Base-by-base conservation (phyloP, 2,888 invertebrate species). In the Catocala nupta region DNA sequence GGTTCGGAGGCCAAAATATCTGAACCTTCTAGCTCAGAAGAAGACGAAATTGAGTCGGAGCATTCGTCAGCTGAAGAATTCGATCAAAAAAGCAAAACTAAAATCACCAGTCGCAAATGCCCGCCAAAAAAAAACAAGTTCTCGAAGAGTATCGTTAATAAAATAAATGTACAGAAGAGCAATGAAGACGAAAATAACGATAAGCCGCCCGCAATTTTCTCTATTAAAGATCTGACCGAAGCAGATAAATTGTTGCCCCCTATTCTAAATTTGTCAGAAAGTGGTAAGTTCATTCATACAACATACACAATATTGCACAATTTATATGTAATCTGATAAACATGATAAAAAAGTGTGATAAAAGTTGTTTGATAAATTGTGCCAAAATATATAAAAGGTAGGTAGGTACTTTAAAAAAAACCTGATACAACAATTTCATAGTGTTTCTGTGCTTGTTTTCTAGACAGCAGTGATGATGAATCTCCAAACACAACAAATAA, bases 391-490 rank as follows among this genome's bases (percentile, higher is more conserved):
- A 25, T 25, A 25, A 25, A 25, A 25, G 16, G 2, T 1, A 16
- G 25, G 25, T 25, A 25, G 1, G 1, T 25, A 25, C n/a, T n/a
- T n/a, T n/a, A 25, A 25, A 16, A 16, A 25, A 25, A 3, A 25
- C 25, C 4, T 25, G 25, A 25, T 3, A 25, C 25, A 25, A 25
- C 4, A 25, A 25, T 25, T 25, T 25, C 25, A 25, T 25, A 25
- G 25, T 3, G 25, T 34, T 34, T 50, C n/a, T 34, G 7, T 9
- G 34, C 25, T 50, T 59, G 5, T 34, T 80, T 87, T 49, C 5
- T 81, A 94, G 94, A 94, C 63, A 93, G 92, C 74, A 93, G 93
- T 75, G 93, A 93, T 76, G 93, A 93, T 85, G 94, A 93, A 70
- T 72, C 73, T 53, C 75, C 83, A 55, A 84, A 75, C 56, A 16